Percentiles rank a stretch among this genome's conserved stretches.
Evolutionary conservation across 2,113 vertebrate species (phyloP).

Genomic region (Nannobrachium achirus): DNA sequence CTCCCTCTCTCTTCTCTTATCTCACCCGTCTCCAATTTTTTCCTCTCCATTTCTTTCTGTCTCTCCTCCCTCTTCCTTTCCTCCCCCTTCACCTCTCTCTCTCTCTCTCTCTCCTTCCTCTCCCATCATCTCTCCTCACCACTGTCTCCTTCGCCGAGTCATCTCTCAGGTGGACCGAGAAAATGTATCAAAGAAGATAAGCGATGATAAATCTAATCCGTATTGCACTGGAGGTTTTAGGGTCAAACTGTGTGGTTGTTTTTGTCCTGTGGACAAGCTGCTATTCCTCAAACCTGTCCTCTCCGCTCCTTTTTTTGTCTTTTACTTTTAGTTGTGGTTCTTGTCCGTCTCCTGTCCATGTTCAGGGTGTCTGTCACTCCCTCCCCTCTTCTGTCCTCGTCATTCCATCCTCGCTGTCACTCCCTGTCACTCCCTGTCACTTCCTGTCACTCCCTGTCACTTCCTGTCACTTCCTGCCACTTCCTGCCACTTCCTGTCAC

Average conservation of each 20-base stretch:
- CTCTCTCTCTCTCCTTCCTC: constrained; percentile 1
- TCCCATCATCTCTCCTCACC: background rate
- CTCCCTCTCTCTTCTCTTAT: background rate
- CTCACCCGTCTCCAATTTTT: background rate
- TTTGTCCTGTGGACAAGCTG: constrained; percentile 29
- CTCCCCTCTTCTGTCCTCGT: constrained; percentile 1
- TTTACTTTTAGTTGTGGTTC: background rate
- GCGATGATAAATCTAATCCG: constrained; percentile 46
- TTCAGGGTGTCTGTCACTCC: background rate
- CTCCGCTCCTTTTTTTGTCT: background rate
- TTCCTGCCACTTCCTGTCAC: background rate
- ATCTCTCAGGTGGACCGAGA: too few relatives aligned
- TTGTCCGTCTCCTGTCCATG: background rate
- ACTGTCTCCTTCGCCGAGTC: background rate
- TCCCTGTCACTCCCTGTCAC: background rate
- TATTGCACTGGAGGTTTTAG: background rate
- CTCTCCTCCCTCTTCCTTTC: constrained; percentile 19
- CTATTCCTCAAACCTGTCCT: background rate
- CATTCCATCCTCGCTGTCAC: too few relatives aligned
- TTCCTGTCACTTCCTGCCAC: background rate
- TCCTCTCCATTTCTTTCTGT: background rate
- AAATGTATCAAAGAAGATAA: constrained; percentile 41
- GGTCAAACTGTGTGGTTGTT: constrained; percentile 63
- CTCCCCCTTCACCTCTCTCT: background rate
- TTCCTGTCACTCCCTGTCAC: constrained; percentile 42